Percentiles rank a stretch among this genome's conserved stretches.
These are phyloP conservation scores for Protobothrops mucrosquamatus DNA, from an alignment of 2,113 vertebrate genomes.

Conservation along the genomic window DNA sequence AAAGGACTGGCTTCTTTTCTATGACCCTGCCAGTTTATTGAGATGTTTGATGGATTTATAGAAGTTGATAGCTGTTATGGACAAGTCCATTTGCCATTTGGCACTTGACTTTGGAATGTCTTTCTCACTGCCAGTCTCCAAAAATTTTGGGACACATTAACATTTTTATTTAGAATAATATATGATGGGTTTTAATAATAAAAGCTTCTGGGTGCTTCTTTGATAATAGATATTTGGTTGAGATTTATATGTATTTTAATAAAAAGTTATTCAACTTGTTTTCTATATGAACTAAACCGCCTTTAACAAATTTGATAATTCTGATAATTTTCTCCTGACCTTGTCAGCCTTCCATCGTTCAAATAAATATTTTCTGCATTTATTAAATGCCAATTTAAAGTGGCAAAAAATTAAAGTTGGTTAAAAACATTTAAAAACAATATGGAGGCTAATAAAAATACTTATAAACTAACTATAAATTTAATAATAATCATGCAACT, in stretches of 20 bases:
- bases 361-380: neutral
- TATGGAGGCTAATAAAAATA: neutral
- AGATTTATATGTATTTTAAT: neutral
- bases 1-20: neutral
- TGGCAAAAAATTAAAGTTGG: neutral
- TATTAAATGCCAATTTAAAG: neutral
- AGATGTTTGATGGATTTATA: neutral
- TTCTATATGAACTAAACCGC: neutral
- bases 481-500: neutral
- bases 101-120: neutral
- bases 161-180: neutral
- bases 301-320: neutral
- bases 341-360: neutral
- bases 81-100: neutral
- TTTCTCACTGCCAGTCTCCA: neutral
- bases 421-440: neutral
- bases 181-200: neutral
- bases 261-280: neutral
- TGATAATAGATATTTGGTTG: neutral
- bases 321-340: neutral
- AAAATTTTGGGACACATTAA: neutral
- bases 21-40: neutral
- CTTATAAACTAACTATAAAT: neutral
- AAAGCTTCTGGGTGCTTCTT: neutral
- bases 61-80: neutral